A percentile compares a stretch with the other conserved stretches of the same genome.
phyloP scores from a whole-genome alignment of 2,888 invertebrate species.

The Hipparchia semele region DNA sequence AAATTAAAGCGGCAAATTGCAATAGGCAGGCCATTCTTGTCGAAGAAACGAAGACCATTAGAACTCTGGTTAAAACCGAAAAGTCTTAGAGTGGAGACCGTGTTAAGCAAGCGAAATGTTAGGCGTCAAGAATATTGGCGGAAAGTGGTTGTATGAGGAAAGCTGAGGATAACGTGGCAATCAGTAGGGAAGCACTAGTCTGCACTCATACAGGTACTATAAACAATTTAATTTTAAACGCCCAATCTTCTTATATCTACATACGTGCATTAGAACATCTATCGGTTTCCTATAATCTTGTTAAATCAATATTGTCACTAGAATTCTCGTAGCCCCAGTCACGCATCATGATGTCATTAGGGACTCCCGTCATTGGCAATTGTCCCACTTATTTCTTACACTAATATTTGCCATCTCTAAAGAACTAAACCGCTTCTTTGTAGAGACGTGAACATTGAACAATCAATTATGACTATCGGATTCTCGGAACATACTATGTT shows the following conservation, averaged over 20 bases:
- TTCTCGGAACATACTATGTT: slow-evolving; percentile 30
- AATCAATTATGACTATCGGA: slow-evolving; percentile 33
- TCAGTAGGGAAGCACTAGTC: no score
- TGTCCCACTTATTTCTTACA: slow-evolving; percentile 56
- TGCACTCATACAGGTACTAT: no score
- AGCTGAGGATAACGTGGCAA: no score
- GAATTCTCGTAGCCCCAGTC: not conserved
- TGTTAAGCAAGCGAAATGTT: no score
- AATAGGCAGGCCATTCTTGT: no score
- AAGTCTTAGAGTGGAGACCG: no score
- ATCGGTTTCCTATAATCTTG: slow-evolving; percentile 3
- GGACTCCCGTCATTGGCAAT: slow-evolving; percentile 57
- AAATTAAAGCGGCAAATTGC: no score
- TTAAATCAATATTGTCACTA: not conserved
- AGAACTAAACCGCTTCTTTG: slow-evolving; percentile 37
- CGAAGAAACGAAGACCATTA: no score
- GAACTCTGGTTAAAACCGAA: no score
- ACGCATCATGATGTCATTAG: slow-evolving; percentile 53
- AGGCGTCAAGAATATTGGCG: no score
- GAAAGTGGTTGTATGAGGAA: no score
- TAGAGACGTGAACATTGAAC: slow-evolving; percentile 32
- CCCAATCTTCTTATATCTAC: not conserved
- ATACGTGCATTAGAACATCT: not conserved
- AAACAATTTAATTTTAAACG: no score
- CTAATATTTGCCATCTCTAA: slow-evolving; percentile 49